A percentile compares a stretch with the other conserved stretches of the same genome.
Evolutionary conservation across 2,797 vertebrate species (phyloP).

Genomic region (Periparus ater): DNA sequence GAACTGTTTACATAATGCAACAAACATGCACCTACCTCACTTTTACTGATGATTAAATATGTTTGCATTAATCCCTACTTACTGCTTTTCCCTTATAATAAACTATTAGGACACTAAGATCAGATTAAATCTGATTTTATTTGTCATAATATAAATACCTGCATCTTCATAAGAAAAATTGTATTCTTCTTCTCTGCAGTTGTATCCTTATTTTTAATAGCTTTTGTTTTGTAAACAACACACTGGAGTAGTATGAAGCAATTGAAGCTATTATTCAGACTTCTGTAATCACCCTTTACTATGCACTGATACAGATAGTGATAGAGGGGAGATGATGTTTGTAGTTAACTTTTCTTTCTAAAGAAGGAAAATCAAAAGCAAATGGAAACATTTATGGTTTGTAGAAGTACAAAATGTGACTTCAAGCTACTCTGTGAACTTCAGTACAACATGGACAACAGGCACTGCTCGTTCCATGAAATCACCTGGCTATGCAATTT

Average conservation of each 20-base stretch:
- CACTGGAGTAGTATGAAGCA: background rate
- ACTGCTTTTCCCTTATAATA: background rate
- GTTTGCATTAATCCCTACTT: background rate
- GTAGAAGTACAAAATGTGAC: background rate
- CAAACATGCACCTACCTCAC: background rate
- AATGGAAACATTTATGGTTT: background rate
- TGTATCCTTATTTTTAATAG: background rate
- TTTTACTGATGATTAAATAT: background rate
- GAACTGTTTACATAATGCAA: background rate
- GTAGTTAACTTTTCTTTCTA: background rate
- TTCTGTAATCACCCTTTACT: background rate
- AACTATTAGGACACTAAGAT: background rate
- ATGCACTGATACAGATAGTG: background rate
- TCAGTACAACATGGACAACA: background rate
- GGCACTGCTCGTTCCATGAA: background rate
- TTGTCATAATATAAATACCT: background rate
- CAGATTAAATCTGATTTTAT: background rate
- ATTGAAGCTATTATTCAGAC: background rate
- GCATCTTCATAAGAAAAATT: background rate
- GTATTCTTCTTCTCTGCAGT: background rate
- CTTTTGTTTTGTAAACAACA: background rate
- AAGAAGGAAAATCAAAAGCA: background rate
- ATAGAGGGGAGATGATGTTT: background rate
- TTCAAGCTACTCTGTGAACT: background rate
- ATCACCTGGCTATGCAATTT: background rate